Evolutionary conservation across 2,888 invertebrate species (phyloP), one percentile per base, ranked within the genome.

Genomic region (Mantis religiosa): DNA sequence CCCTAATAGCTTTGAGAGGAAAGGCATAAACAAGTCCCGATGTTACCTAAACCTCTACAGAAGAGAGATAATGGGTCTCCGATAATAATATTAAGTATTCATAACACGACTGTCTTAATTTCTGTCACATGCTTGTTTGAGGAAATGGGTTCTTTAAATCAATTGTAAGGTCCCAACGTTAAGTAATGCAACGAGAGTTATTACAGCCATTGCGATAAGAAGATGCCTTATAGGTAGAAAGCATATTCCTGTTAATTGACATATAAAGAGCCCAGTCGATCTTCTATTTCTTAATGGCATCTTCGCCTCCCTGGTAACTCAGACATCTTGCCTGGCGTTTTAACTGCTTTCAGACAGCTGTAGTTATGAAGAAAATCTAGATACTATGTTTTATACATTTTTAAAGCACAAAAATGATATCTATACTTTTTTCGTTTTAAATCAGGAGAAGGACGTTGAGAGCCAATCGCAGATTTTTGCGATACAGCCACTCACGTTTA

Each of bases 101-200:
- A 88, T 88, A 83, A 83, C 88, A 84, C 83, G 87, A 54, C 34
- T 20, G 41, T 71, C 54, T 71, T 71, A 71, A 71, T 71, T 71
- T 71, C 54, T 71, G 54, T 71, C 54, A 25, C 54, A 20, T 71
- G 20, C 54, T 20, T 71, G 54, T 71, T 71, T 12, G 7, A 27
- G 25, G 34, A 84, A 88, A 88, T 88, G 85, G 81, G 28, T 82
- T 25, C 85, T 82, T 54, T 88, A 85, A 88, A 88, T 88, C 88
- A 88, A 88, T 88, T 84, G 88, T 84, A 84, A 20, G 28, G 83
- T 34, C 83, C 20, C 34, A 20, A 20, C 25, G n/a, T 82, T 81
- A 86, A 86, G 86, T 28, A 86, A 71, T 28, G 81, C 71, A 84
- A 81, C 81, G 30, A 34, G 82, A 82, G 47, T 85, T 82, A 88